Conservation (phyloP, 2,113 vertebrate genomes). For the Halcyon malimbica region DNA sequence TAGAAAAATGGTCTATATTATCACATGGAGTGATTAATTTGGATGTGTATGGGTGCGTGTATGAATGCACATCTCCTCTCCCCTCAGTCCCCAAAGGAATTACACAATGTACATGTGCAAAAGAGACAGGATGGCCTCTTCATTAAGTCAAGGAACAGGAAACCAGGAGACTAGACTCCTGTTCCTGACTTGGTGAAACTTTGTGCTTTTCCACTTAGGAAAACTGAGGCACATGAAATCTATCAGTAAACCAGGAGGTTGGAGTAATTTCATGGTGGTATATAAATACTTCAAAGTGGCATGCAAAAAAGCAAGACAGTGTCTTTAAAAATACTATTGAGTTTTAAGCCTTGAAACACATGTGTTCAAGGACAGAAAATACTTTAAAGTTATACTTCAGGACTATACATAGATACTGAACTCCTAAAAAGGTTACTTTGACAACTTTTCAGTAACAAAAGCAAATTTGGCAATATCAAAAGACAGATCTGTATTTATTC, state of each 20-base stretch:
- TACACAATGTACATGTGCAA: background rate
- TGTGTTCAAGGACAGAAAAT: background rate
- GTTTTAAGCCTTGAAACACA: background rate
- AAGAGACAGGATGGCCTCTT: constrained; percentile 22
- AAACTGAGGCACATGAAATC: background rate
- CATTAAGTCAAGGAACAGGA: constrained; percentile 23
- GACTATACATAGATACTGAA: background rate
- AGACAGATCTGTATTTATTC: background rate
- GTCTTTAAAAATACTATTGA: background rate
- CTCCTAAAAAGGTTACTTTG: background rate
- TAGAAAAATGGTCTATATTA: background rate
- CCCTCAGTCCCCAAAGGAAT: background rate
- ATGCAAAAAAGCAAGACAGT: fast-evolving
- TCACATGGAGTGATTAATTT: background rate
- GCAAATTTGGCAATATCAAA: background rate
- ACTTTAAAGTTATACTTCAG: background rate
- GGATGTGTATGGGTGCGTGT: background rate
- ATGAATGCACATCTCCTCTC: background rate
- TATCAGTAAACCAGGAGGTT: background rate
- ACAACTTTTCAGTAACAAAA: background rate
- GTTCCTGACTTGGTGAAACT: background rate
- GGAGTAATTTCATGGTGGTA: background rate
- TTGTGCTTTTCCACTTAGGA: background rate
- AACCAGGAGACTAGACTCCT: constrained; percentile 27
- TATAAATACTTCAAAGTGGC: background rate